Evolutionary conservation across 2,888 invertebrate species (phyloP).

Genomic region (Monochamus alternatus): DNA sequence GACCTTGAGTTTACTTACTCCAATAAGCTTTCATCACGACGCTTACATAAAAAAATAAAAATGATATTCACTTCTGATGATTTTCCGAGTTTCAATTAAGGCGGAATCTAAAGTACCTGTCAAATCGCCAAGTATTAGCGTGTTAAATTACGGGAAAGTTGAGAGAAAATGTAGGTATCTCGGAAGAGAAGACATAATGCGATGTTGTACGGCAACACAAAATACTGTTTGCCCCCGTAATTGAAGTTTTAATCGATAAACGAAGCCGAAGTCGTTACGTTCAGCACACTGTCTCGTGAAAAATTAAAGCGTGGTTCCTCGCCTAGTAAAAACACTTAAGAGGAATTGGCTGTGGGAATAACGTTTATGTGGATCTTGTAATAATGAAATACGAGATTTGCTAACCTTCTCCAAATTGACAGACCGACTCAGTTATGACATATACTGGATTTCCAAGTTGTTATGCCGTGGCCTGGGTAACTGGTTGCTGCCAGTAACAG

Average conservation of each 20-base stretch:
- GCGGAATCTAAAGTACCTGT: not conserved
- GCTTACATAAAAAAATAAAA: not conserved
- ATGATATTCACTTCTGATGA: not conserved
- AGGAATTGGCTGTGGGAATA: conserved; percentile 1
- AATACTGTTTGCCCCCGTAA: conserved; percentile 11
- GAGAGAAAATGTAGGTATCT: not conserved
- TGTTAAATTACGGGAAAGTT: conserved; percentile 4
- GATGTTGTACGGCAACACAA: not conserved
- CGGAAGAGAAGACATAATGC: not conserved
- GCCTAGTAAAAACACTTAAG: conserved; percentile 1
- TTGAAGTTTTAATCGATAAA: conserved; percentile 19
- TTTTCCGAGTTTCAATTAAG: not conserved
- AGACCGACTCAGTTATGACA: no score
- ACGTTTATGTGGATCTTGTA: no score
- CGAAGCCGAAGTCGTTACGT: conserved; percentile 13
- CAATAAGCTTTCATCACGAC: no score
- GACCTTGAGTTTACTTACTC: no score
- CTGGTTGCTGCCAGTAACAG: no score
- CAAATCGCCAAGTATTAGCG: not conserved
- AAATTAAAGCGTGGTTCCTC: not conserved
- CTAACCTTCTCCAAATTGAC: no score
- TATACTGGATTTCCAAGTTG: no score
- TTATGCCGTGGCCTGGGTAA: no score
- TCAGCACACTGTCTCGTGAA: not conserved
- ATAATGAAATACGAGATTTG: no score